Evolutionary conservation across 2,888 invertebrate genomes (phyloP).

Genomic region (Xestoiulus laeticollis): DNA sequence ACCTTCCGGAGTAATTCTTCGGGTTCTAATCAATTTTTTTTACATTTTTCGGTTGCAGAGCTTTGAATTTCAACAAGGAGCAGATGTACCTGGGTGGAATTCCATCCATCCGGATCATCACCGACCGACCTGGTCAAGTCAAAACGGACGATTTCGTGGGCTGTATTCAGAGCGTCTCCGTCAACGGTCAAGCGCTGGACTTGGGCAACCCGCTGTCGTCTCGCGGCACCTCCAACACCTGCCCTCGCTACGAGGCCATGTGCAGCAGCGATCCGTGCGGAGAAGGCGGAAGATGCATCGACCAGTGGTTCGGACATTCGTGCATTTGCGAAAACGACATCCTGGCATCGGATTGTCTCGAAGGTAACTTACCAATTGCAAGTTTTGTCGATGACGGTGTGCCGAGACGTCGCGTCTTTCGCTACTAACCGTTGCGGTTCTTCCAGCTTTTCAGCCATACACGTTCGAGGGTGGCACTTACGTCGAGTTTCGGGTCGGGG

Average conservation of each 20-base stretch:
- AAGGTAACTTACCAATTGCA: slow-evolving; percentile 60
- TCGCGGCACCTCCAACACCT: slow-evolving; percentile 78
- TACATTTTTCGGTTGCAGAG: slow-evolving; percentile 68
- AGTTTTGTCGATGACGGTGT: not conserved
- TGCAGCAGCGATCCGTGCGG: slow-evolving; percentile 68
- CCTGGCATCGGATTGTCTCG: slow-evolving; percentile 81
- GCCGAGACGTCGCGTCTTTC: no score
- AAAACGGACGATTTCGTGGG: slow-evolving; percentile 93
- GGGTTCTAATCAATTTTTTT: no score
- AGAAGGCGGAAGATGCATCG: slow-evolving; percentile 77
- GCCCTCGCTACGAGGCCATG: slow-evolving; percentile 72
- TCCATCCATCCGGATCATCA: slow-evolving; percentile 81
- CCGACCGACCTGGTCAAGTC: slow-evolving; percentile 89
- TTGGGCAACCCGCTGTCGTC: slow-evolving; percentile 79
- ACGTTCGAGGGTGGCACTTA: slow-evolving; percentile 81
- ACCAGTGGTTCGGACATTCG: slow-evolving; percentile 85
- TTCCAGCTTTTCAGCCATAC: slow-evolving; percentile 77
- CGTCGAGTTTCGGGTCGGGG: slow-evolving; percentile 77
- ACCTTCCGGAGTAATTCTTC: no score
- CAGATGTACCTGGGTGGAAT: slow-evolving; percentile 87
- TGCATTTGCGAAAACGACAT: slow-evolving; percentile 68
- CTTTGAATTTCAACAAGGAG: slow-evolving; percentile 89
- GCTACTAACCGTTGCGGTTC: no score
- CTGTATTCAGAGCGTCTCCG: slow-evolving; percentile 88
- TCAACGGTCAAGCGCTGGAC: slow-evolving; percentile 86